Conservation (phyloP, 2,113 vertebrate species). For the Corythornis vintsioides region DNA sequence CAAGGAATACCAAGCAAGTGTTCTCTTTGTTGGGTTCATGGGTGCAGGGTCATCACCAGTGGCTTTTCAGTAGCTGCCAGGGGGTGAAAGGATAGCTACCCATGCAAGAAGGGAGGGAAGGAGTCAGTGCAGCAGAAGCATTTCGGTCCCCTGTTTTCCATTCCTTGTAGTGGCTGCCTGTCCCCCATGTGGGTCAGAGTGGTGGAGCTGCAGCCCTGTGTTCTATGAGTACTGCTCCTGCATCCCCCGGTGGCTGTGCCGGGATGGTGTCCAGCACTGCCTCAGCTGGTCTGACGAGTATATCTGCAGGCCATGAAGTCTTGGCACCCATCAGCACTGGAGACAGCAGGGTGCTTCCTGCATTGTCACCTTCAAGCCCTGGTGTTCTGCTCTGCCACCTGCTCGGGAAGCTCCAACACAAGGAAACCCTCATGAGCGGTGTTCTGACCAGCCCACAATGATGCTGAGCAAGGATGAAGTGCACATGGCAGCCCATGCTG, state of each 20-base stretch:
- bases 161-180: slow-evolving; percentile 68
- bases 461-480: neutral
- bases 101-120: accelerated
- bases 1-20: neutral
- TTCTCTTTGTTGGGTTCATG: neutral
- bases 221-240: slow-evolving; percentile 76
- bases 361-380: neutral
- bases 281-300: slow-evolving; percentile 80
- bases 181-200: slow-evolving; percentile 50
- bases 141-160: neutral
- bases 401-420: neutral
- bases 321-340: neutral
- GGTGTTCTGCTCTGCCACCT: neutral
- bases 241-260: slow-evolving; percentile 74
- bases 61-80: neutral
- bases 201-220: slow-evolving; percentile 77
- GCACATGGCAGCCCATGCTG: accelerated
- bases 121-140: neutral
- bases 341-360: neutral
- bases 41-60: neutral
- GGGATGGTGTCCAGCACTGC: slow-evolving; percentile 75
- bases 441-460: accelerated
- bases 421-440: neutral
- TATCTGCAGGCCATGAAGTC: slow-evolving; percentile 48
- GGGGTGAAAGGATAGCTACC: neutral